Evolutionary conservation across 2,888 invertebrate species (phyloP), one percentile per base, ranked within the genome.

Genomic region (Oxyteleia sp.): DNA sequence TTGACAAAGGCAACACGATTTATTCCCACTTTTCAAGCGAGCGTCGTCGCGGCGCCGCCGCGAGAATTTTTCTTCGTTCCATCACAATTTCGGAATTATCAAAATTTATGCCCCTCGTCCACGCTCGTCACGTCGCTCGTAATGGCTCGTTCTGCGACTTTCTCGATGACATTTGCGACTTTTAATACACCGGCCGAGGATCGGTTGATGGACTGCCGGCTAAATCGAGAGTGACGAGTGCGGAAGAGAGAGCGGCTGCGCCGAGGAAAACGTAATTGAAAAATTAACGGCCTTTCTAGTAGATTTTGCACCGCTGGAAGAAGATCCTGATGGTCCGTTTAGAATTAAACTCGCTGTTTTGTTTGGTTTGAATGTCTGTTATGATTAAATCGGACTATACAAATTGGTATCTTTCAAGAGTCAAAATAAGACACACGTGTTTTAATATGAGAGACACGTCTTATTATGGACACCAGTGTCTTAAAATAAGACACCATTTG

Each of bases 11-110:
- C n/a, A n/a, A n/a, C n/a, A n/a, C n/a, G n/a, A n/a, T n/a, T n/a
- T n/a, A n/a, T n/a, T n/a, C n/a, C n/a, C n/a, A n/a, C n/a, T n/a
- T n/a, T n/a, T n/a, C n/a, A n/a, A n/a, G n/a, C n/a, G n/a, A n/a
- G n/a, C n/a, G n/a, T n/a, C n/a, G n/a, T n/a, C n/a, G n/a, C n/a
- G n/a, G n/a, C n/a, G n/a, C n/a, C n/a, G n/a, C n/a, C n/a, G n/a
- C n/a, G n/a, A n/a, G n/a, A n/a, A 92, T 92, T 92, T 92, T 92
- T 92, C 92, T 91, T 92, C 91, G 90, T 92, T 92, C 90, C 90
- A 89, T 91, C 91, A 90, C 90, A 89, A 90, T 91, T 92, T 90
- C 82, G 86, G 89, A 91, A 91, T 93, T 91, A 93, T 92, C 91
- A 92, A 90, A 92, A 93, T 92, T 92, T 92, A 93, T 93, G 89